phyloP scores from a whole-genome alignment of 1,140 invertebrate species.

The Zaprionus davidi region DNA sequence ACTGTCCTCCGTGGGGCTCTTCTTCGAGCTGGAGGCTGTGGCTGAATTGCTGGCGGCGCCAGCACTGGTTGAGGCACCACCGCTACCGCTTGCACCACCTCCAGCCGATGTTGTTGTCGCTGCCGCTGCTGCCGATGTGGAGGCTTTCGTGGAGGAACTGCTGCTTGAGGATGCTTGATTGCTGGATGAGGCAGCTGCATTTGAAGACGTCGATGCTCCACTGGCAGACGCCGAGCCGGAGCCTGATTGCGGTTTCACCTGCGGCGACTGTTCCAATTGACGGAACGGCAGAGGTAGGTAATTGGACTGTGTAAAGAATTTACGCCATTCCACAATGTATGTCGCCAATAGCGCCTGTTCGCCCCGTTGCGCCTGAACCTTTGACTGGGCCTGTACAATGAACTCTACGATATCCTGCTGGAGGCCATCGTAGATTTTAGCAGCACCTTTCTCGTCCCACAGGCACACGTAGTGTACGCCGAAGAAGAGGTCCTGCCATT shows the following conservation, averaged over 20 bases:
- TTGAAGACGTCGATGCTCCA: slow-evolving; percentile 55
- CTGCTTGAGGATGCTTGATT: slow-evolving; percentile 53
- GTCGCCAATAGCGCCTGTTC: slow-evolving; percentile 97
- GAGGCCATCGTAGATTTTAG: slow-evolving; percentile 93
- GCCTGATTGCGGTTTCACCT: slow-evolving; percentile 65
- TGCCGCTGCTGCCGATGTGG: slow-evolving; percentile 78
- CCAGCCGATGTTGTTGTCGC: slow-evolving; percentile 30
- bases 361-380: slow-evolving; percentile 95
- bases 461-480: slow-evolving; percentile 96
- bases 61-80: slow-evolving; percentile 81
- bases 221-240: slow-evolving; percentile 51
- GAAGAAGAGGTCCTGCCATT: slow-evolving; percentile 99
- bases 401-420: slow-evolving; percentile 97
- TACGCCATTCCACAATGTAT: slow-evolving; percentile 98
- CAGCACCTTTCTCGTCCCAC: slow-evolving; percentile 97
- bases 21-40: slow-evolving; percentile 85
- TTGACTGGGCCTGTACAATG: slow-evolving; percentile 95
- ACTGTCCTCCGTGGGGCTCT: slow-evolving; percentile 92
- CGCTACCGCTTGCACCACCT: slow-evolving; percentile 73
- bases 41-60: slow-evolving; percentile 80
- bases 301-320: slow-evolving; percentile 98
- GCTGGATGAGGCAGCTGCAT: slow-evolving; percentile 53
- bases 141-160: slow-evolving; percentile 60
- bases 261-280: slow-evolving; percentile 93
- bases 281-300: slow-evolving; percentile 98